phyloP scores from a whole-genome alignment of 2,113 vertebrate species.

The Dunckerocampus dactyliophorus region DNA sequence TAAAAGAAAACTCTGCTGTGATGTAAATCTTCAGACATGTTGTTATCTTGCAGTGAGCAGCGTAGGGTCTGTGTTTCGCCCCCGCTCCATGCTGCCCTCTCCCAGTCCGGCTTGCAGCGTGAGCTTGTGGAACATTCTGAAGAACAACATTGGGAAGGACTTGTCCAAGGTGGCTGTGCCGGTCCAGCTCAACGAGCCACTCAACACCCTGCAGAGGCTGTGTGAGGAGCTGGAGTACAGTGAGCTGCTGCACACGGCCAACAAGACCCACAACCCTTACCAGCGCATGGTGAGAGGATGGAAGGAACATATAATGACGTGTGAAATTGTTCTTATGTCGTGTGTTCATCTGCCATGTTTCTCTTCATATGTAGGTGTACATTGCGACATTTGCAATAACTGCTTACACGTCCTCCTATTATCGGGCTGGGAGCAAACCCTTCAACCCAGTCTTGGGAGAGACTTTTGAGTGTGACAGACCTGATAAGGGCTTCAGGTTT shows the following conservation, averaged over 20 bases:
- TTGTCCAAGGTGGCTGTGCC: slow-evolving; percentile 98
- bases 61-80: slow-evolving; percentile 40
- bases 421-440: slow-evolving; percentile 91
- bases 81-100: slow-evolving; percentile 79
- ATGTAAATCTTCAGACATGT: not conserved
- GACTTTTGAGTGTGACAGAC: slow-evolving; percentile 87
- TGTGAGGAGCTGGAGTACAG: slow-evolving; percentile 97
- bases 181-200: slow-evolving; percentile 89
- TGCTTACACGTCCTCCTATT: slow-evolving; percentile 85
- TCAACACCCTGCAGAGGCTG: slow-evolving; percentile 92
- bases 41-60: slow-evolving; percentile 29
- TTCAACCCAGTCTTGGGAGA: slow-evolving; percentile 97
- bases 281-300: slow-evolving; percentile 83
- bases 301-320: not conserved
- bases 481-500: slow-evolving; percentile 88
- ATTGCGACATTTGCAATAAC: slow-evolving; percentile 92
- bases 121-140: slow-evolving; percentile 93
- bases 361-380: slow-evolving; percentile 77
- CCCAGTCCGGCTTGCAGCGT: slow-evolving; percentile 82
- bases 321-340: not conserved
- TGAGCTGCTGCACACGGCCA: slow-evolving; percentile 87
- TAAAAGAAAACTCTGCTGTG: not conserved
- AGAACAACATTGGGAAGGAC: slow-evolving; percentile 96
- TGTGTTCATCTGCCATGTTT: slow-evolving; percentile 5
- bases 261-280: slow-evolving; percentile 70